Evolutionary conservation across 1,140 invertebrate species (phyloP), one percentile per base, ranked within the genome.

Genomic region (Atta cephalotes): DNA sequence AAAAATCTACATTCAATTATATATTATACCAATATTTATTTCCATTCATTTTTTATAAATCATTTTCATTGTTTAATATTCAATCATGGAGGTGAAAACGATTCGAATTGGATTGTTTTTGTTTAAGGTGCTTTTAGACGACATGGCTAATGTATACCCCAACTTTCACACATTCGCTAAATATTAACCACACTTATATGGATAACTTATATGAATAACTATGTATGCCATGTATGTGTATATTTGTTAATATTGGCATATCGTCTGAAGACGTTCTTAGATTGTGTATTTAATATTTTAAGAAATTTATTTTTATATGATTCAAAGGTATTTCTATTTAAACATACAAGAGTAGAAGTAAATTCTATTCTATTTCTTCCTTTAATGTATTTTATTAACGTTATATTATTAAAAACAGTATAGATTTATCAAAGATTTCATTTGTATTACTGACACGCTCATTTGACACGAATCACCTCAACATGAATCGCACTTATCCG

Each of bases 401-500:
- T 28, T 51, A 51, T 45, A 62, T 16, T 72, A 0, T 35, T n/a
- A 39, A 25, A 74, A 74, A 60, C 31, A 62, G n/a, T 14, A n/a
- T 49, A 25, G 5, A 49, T 25, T 74, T 62, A 49, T 81, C 9
- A 35, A 74, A 62, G 39, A 1, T 28, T 76, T 76, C 25, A 62
- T 35, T 25, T 39, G 56, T 14, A 60, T 60, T 9, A 82, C 12
- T 60, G 68, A 6, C 39, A 60, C 18, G 35, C 14, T 62, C n/a
- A 39, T 62, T 63, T 49, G 39, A 60, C 14, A 35, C 35, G n/a
- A 62, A 62, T 60, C 58, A 58, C 28, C 25, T 82, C 80, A 14
- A 49, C 14, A 49, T 28, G 28, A 76, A 76, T 84, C 70, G 80
- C 56, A 56, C 39, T 72, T 76, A 84, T 82, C 68, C 80, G 39